Conservation (phyloP, 2,797 vertebrate species). For the Enteromius thamalakanensis region DNA sequence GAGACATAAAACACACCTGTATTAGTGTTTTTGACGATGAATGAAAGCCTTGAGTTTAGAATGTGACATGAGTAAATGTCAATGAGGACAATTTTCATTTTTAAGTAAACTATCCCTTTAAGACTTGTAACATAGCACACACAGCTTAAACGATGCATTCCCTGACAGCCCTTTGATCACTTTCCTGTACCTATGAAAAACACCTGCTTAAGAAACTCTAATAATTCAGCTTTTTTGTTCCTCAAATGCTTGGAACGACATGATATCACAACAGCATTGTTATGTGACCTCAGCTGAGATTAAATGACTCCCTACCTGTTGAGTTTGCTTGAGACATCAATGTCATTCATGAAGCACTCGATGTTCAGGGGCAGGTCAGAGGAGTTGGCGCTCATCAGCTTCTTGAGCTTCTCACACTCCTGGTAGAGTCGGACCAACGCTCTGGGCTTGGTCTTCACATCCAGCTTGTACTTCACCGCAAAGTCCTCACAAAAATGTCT, state of each 20-base stretch:
- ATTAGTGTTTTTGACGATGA: neutral
- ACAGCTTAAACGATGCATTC: neutral
- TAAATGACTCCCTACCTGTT: conserved; percentile 82
- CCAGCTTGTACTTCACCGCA: conserved; percentile 93
- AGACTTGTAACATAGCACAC: neutral
- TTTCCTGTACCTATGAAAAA: neutral
- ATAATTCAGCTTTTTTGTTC: no score
- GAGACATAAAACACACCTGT: neutral
- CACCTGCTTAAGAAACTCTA: neutral
- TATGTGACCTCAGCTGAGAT: neutral
- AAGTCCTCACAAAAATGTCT: conserved; percentile 94
- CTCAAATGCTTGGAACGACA: neutral
- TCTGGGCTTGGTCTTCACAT: conserved; percentile 90
- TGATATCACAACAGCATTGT: neutral
- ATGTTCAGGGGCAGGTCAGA: conserved; percentile 96
- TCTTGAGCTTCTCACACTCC: conserved; percentile 97
- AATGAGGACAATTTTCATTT: neutral
- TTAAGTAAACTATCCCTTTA: neutral
- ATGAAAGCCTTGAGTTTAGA: neutral
- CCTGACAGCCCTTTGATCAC: neutral
- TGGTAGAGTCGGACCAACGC: conserved; percentile 90
- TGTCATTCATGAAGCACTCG: conserved; percentile 98
- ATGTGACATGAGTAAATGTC: neutral
- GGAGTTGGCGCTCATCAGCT: conserved; percentile 96
- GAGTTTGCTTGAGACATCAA: conserved; percentile 90